Percentiles rank a stretch among this genome's conserved stretches.
Evolutionary conservation across 2,113 vertebrate genomes (phyloP).

Genomic region (Nannobrachium achirus): DNA sequence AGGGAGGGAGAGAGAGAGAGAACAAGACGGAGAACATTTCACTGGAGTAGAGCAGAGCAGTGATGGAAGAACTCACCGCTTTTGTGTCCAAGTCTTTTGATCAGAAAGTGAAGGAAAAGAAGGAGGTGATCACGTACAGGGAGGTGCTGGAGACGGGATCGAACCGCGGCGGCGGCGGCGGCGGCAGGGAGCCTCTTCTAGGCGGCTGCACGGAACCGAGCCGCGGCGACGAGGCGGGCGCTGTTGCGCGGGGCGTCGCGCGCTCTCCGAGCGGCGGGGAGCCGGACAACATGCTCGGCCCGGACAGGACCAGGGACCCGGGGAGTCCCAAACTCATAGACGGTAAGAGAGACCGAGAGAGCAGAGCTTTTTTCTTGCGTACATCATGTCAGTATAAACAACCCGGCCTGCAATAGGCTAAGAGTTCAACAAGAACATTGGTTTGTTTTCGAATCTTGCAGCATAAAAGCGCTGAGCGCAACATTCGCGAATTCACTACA

Average conservation of each 20-base stretch:
- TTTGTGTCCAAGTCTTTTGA: slow-evolving; percentile 99
- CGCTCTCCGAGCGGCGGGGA: slow-evolving; percentile 88
- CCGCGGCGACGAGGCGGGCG: slow-evolving; percentile 87
- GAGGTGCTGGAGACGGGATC: slow-evolving; percentile 96
- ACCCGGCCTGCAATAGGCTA: no score
- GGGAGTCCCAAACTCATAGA: slow-evolving; percentile 93
- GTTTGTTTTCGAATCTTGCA: no score
- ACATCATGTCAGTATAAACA: no score
- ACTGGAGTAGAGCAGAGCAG: slow-evolving; percentile 64
- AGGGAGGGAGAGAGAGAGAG: slow-evolving; percentile 25
- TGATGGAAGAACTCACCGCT: slow-evolving; percentile 98
- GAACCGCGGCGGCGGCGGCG: slow-evolving; percentile 81
- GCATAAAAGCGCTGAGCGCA: no score
- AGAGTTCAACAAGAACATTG: no score
- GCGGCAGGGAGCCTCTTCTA: slow-evolving; percentile 85
- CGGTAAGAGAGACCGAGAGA: slow-evolving; percentile 80
- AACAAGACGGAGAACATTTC: slow-evolving; percentile 56
- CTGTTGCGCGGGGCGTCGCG: slow-evolving; percentile 81
- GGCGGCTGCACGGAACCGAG: slow-evolving; percentile 81
- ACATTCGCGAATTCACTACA: no score
- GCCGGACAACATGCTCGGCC: slow-evolving; percentile 90
- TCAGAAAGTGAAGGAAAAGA: slow-evolving; percentile 97
- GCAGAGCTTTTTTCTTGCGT: no score
- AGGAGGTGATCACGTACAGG: slow-evolving; percentile 95
- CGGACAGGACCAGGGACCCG: slow-evolving; percentile 86